Evolutionary conservation across 2,113 vertebrate genomes (phyloP).

Genomic region (Hippoglossus stenolepis): DNA sequence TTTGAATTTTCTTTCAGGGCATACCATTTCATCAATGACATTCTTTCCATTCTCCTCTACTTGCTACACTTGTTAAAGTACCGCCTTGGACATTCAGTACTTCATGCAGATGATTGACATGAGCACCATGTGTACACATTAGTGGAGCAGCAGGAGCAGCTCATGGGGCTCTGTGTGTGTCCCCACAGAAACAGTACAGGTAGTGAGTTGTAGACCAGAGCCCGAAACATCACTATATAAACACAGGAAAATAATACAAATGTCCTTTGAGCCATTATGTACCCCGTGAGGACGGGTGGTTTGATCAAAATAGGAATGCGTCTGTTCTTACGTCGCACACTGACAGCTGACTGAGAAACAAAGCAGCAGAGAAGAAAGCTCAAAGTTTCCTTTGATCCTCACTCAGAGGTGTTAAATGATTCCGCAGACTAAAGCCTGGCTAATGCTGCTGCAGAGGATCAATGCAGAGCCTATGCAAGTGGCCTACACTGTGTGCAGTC

Average conservation of each 20-base stretch:
- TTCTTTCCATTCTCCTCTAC: neutral
- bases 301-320: too few relatives aligned
- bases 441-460: neutral
- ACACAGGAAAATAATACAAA: too few relatives aligned
- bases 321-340: too few relatives aligned
- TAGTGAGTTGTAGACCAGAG: too few relatives aligned
- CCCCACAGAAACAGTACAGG: neutral
- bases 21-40: neutral
- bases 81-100: neutral
- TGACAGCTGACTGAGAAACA: too few relatives aligned
- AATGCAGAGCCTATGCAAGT: neutral
- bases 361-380: too few relatives aligned
- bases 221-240: too few relatives aligned
- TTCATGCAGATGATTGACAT: neutral
- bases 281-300: too few relatives aligned
- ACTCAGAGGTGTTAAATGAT: too few relatives aligned
- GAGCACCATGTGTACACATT: neutral
- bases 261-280: too few relatives aligned
- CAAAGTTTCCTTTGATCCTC: too few relatives aligned
- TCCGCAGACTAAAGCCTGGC: too few relatives aligned
- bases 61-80: neutral
- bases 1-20: neutral
- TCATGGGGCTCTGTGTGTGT: neutral
- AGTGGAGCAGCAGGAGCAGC: neutral
- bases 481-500: neutral